Conservation (phyloP, 2,888 invertebrate species). For the Ormyrus pomaceus region DNA sequence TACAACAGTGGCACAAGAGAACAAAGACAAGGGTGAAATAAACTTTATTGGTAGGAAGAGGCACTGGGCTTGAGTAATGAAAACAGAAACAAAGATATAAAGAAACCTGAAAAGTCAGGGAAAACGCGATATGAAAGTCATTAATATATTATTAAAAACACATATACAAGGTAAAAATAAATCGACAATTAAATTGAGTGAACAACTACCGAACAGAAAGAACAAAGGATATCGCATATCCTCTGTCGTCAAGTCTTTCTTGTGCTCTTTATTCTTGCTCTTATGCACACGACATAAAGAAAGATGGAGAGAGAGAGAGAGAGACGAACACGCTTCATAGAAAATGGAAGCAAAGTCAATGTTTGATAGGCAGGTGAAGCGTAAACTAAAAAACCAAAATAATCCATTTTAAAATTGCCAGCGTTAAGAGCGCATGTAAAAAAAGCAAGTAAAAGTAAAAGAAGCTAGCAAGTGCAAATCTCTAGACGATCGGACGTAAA, state of each 20-base stretch:
- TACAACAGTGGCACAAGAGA: neutral
- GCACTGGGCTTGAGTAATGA: neutral
- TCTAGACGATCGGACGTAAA: too few species aligned
- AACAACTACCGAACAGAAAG: neutral
- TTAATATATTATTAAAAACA: too few species aligned
- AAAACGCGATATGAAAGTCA: too few species aligned
- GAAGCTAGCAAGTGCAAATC: too few species aligned
- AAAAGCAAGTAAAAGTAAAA: too few species aligned
- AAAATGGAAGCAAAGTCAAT: too few species aligned
- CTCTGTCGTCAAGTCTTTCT: slow-evolving; percentile 10
- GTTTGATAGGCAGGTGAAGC: too few species aligned
- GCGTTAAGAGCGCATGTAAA: too few species aligned
- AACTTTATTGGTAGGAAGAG: neutral
- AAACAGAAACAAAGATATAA: neutral
- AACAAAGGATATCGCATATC: slow-evolving; percentile 37
- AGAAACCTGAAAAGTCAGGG: neutral
- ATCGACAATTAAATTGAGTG: too few species aligned
- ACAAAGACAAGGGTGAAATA: slow-evolving; percentile 36
- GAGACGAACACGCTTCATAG: slow-evolving; percentile 11
- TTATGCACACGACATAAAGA: slow-evolving; percentile 3
- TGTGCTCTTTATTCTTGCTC: slow-evolving; percentile 3
- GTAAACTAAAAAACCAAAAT: too few species aligned
- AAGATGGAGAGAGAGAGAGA: slow-evolving; percentile 21
- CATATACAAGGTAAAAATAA: too few species aligned
- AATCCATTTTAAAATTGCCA: too few species aligned